Conservation (phyloP, 1,140 invertebrate genomes). For the Zaprionus ghesquierei region DNA sequence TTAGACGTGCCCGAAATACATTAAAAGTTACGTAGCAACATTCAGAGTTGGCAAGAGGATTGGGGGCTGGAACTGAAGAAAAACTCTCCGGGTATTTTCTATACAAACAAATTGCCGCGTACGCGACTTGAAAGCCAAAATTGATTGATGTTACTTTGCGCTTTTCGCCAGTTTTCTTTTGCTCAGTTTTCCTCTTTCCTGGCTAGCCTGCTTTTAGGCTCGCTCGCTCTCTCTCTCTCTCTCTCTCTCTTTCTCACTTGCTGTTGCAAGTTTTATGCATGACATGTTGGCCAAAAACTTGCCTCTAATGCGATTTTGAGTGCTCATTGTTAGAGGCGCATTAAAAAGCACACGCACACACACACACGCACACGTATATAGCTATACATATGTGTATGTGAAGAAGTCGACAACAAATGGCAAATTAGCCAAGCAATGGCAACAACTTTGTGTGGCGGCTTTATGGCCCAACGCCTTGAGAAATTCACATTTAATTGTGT, state of each 20-base stretch:
- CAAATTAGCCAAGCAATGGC: background rate
- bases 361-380: background rate
- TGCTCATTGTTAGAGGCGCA: conserved; percentile 70
- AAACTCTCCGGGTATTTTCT: conserved; percentile 68
- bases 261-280: conserved; percentile 32
- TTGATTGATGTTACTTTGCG: conserved; percentile 77
- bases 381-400: no score
- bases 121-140: conserved; percentile 79
- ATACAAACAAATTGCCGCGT: conserved; percentile 80
- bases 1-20: conserved; percentile 78
- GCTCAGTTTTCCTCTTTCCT: background rate
- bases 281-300: conserved; percentile 43
- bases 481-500: conserved; percentile 75
- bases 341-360: conserved; percentile 42
- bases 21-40: conserved; percentile 72
- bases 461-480: conserved; percentile 54
- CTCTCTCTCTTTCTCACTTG: conserved; percentile 46
- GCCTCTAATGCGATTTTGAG: conserved; percentile 75
- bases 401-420: conserved; percentile 12
- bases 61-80: conserved; percentile 20
- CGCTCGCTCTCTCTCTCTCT: no score
- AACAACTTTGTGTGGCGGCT: conserved; percentile 2
- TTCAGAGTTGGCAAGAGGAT: conserved; percentile 2
- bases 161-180: background rate
- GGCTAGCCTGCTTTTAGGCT: conserved; percentile 47